Percentiles rank a stretch among this genome's conserved stretches.
Evolutionary conservation across 2,888 invertebrate genomes (phyloP).

Genomic region (Frankliniella intonsa): DNA sequence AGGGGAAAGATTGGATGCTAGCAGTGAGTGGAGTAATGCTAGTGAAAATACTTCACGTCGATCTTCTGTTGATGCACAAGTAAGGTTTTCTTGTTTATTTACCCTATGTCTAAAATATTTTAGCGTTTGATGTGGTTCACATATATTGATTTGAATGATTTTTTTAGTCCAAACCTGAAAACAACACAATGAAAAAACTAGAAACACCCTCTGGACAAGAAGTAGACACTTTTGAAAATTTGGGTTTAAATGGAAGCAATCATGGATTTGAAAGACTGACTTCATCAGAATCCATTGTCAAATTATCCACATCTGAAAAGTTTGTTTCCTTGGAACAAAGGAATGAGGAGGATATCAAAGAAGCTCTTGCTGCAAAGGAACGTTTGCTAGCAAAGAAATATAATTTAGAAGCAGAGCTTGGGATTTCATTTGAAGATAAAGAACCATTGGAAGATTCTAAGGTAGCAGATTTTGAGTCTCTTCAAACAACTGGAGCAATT

Average conservation of each 20-base stretch:
- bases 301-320: background rate
- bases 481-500: background rate
- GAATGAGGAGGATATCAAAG: background rate
- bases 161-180: background rate
- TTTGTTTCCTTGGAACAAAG: background rate
- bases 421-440: background rate
- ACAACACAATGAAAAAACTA: background rate
- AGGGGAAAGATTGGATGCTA: conserved; percentile 33
- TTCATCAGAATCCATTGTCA: background rate
- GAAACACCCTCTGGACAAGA: background rate
- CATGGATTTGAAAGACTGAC: no score
- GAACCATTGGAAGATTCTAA: background rate
- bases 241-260: background rate
- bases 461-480: background rate
- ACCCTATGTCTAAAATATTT: background rate
- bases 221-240: background rate
- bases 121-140: background rate
- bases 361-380: background rate
- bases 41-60: background rate
- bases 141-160: background rate
- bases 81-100: background rate
- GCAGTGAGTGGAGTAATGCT: conserved; percentile 33
- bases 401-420: background rate
- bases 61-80: background rate
- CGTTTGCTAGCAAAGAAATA: background rate